A percentile compares a stretch with the other conserved stretches of the same genome.
Conservation (phyloP, 2,797 vertebrate genomes). For the Rhincodon typus region DNA sequence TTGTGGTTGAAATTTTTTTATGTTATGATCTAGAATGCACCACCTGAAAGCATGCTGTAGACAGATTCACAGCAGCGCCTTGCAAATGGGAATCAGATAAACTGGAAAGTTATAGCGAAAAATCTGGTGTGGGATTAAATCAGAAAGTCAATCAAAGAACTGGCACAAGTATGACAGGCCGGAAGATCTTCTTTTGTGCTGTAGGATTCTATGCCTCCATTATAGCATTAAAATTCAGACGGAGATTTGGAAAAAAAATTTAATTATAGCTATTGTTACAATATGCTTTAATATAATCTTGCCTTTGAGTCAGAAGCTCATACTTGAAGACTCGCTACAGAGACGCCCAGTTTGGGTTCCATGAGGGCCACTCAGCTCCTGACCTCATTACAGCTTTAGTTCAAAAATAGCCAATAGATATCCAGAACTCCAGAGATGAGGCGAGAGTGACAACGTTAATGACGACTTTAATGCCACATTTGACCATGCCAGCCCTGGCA, state of each 20-base stretch:
- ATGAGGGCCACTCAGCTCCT: too few species aligned
- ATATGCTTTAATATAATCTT: not conserved
- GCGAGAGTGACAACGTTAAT: too few species aligned
- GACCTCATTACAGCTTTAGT: too few species aligned
- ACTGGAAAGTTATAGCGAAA: not conserved
- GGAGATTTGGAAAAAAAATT: not conserved
- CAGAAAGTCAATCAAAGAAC: not conserved
- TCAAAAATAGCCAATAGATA: too few species aligned
- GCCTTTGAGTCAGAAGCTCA: not conserved
- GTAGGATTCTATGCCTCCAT: not conserved
- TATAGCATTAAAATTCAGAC: not conserved
- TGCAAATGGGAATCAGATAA: too few species aligned
- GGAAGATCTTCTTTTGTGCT: not conserved
- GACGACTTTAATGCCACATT: too few species aligned
- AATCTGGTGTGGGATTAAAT: not conserved
- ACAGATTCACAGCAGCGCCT: too few species aligned
- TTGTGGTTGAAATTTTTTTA: too few species aligned
- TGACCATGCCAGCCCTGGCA: too few species aligned
- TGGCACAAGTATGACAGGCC: too few species aligned
- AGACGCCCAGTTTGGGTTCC: not conserved
- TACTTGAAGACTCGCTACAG: not conserved
- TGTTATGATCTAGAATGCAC: not conserved
- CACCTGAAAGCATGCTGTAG: not conserved
- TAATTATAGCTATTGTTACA: not conserved
- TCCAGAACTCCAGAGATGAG: too few species aligned